Base-by-base conservation (phyloP, 2,888 invertebrate species). In the Eupithecia dodoneata region DNA sequence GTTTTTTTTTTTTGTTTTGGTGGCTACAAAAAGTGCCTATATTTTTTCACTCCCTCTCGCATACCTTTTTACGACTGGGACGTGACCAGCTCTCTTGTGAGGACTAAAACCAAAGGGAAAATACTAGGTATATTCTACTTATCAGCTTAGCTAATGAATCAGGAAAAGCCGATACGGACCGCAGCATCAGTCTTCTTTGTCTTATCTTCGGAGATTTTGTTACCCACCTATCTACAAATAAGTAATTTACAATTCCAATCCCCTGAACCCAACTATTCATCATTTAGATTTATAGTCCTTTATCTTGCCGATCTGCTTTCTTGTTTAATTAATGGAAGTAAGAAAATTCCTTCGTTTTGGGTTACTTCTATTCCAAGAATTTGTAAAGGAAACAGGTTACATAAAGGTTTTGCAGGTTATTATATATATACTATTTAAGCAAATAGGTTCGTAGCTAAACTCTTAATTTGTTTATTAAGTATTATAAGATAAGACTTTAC, bases 221-320 rank as follows among this genome's bases (percentile, higher is more conserved):
- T 83, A 76, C 85, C 87, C 55, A 74, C 63, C 66, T 66, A 75
- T 70, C 73, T 67, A 88, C 90, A 91, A 90, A 92, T 92, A 92
- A 91, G 92, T 90, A 92, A 93, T 93, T 93, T 92, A 92, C 93
- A 92, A 92, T 92, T 93, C 92, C 84, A 87, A 91, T 91, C 90
- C 90, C 82, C 84, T 88, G 88, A 92, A 90, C 91, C 90, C 87
- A 91, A 90, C 94, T 92, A 94, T 94, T 93, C 92, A 93, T 94
- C 94, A 94, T 93, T 93, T 88, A 94, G 94, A 94, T 94, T 94
- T 94, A 94, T 94, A 88, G 93, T 90, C 91, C 89, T 91, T 92
- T 93, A 94, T 93, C 93, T 92, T 90, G 89, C 88, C 91, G 89
- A 93, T 93, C 92, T 93, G 91, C 90, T 92, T 91, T 92, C 91